Conservation (phyloP, 2,113 vertebrate species). For the Sinocyclocheilus grahami region DNA sequence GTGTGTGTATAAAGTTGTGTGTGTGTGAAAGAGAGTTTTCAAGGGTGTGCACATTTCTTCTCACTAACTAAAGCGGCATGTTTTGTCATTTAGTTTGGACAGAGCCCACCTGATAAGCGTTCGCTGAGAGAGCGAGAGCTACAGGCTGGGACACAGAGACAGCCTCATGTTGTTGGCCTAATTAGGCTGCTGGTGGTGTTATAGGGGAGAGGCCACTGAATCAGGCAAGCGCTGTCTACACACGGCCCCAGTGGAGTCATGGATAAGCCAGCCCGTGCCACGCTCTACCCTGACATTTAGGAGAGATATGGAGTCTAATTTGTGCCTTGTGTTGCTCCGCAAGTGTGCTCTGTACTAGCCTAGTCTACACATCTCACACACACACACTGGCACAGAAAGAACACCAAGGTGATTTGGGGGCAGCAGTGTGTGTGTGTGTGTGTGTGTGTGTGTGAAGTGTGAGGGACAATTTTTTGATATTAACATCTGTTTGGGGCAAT, state of each 20-base stretch:
- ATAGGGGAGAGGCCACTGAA: slow-evolving; percentile 47
- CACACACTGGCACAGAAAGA: slow-evolving; percentile 23
- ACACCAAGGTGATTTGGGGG: neutral
- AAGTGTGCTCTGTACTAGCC: slow-evolving; percentile 40
- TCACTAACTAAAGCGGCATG: slow-evolving; percentile 12
- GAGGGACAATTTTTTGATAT: neutral
- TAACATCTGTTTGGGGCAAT: neutral
- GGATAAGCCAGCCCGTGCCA: neutral
- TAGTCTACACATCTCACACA: neutral
- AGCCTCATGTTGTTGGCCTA: slow-evolving; percentile 67
- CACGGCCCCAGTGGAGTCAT: neutral
- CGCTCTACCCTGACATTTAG: slow-evolving; percentile 64
- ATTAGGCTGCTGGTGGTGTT: slow-evolving; percentile 57
- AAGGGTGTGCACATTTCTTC: neutral
- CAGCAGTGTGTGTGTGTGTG: neutral
- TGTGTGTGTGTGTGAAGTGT: neutral
- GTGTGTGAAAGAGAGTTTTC: neutral
- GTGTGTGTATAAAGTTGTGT: neutral
- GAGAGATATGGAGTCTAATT: slow-evolving; percentile 63
- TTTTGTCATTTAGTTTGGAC: slow-evolving; percentile 21
- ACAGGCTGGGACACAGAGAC: slow-evolving; percentile 51
- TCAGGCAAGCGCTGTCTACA: slow-evolving; percentile 18
- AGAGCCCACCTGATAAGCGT: neutral
- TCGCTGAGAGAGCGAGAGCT: neutral
- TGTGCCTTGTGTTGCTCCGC: slow-evolving; percentile 61